Conservation (phyloP, 2,113 vertebrate species). For the Zosterops borbonicus region DNA sequence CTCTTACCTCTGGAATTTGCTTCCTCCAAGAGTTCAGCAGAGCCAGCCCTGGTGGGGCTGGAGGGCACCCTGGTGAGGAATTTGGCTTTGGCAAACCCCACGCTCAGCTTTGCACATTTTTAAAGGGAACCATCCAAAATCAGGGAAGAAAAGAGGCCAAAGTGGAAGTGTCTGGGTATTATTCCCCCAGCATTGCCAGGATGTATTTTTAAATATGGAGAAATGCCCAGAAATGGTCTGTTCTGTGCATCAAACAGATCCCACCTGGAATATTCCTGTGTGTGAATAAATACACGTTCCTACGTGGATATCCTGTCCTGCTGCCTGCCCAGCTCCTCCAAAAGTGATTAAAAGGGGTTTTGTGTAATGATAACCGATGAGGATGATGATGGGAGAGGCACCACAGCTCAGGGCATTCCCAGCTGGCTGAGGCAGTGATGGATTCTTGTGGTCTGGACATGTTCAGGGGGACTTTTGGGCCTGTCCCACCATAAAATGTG, state of each 20-base stretch:
- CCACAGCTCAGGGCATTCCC: neutral
- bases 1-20: conserved; percentile 8
- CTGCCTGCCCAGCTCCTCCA: neutral
- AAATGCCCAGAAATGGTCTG: neutral
- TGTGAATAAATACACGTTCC: neutral
- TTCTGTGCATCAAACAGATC: neutral
- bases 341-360: neutral
- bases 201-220: conserved; percentile 9
- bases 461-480: neutral
- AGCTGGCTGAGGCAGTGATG: neutral
- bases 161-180: conserved; percentile 24
- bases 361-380: neutral
- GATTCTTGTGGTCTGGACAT: neutral
- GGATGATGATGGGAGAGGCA: neutral
- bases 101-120: neutral
- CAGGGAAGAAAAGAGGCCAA: neutral
- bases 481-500: neutral
- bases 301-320: neutral
- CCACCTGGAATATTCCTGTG: neutral
- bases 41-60: neutral
- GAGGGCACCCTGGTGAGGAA: neutral
- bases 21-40: neutral
- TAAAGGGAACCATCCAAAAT: neutral
- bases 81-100: neutral
- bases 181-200: neutral